These are phyloP conservation scores for Sebastes minor DNA, from an alignment of 2,797 vertebrate genomes.

Conservation along the genomic window DNA sequence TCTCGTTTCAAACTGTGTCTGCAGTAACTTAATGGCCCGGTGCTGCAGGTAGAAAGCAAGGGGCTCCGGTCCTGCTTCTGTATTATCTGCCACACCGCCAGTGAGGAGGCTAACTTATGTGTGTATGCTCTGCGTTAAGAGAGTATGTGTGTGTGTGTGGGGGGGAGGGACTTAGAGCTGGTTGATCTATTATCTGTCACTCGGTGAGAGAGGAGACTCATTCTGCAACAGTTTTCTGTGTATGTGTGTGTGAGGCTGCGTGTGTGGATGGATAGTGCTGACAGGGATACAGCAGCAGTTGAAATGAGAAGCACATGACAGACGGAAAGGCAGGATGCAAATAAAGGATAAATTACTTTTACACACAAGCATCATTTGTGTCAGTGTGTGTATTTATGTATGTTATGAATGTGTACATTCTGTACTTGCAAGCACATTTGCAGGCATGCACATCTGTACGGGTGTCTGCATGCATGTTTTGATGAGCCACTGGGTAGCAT, in stretches of 20 bases:
- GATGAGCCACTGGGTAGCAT: slow-evolving; percentile 30
- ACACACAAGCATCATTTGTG: neutral
- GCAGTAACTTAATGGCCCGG: slow-evolving; percentile 40
- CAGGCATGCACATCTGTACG: neutral
- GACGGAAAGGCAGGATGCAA: neutral
- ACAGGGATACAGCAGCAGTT: neutral
- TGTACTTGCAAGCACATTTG: neutral
- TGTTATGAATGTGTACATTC: neutral
- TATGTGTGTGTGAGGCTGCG: neutral
- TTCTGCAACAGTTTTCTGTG: neutral
- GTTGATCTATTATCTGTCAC: slow-evolving; percentile 37
- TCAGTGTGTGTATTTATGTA: neutral
- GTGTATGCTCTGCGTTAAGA: neutral
- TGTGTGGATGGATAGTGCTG: neutral
- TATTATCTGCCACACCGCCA: slow-evolving; percentile 6
- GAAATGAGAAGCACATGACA: slow-evolving; percentile 7
- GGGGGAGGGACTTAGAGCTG: neutral
- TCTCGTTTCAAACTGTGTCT: slow-evolving; percentile 20
- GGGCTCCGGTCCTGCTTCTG: slow-evolving; percentile 7
- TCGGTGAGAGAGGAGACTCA: slow-evolving; percentile 8
- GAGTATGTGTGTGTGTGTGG: neutral
- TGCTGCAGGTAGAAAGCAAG: slow-evolving; percentile 20
- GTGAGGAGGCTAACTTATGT: neutral
- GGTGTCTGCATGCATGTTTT: neutral
- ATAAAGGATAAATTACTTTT: neutral